Conservation (phyloP, 1,140 invertebrate genomes). For the Hypsibius dujardini region DNA sequence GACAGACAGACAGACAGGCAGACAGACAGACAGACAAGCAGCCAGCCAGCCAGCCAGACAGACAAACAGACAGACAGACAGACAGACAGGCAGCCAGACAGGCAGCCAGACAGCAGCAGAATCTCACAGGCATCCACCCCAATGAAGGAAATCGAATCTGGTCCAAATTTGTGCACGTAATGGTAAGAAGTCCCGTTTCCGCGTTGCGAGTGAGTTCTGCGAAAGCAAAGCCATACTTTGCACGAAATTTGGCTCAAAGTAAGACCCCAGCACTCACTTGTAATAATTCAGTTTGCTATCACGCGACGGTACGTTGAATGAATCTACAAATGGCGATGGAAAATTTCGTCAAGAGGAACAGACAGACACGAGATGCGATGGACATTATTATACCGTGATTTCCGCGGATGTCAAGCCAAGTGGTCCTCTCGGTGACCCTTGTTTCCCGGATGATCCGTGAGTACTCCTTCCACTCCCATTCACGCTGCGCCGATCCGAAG, state of each 20-base stretch:
- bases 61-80: too few relatives aligned
- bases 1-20: too few relatives aligned
- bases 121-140: slow-evolving; percentile 66
- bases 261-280: slow-evolving; percentile 27
- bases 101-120: not conserved
- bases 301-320: slow-evolving; percentile 58
- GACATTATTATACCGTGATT: slow-evolving; percentile 58
- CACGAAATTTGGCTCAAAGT: not conserved
- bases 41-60: too few relatives aligned
- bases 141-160: slow-evolving; percentile 54
- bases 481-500: slow-evolving; percentile 59
- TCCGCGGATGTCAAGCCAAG: slow-evolving; percentile 76
- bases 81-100: too few relatives aligned
- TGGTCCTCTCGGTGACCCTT: slow-evolving; percentile 47
- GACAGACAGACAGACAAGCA: too few relatives aligned
- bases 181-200: slow-evolving; percentile 62
- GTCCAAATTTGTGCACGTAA: slow-evolving; percentile 41
- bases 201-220: slow-evolving; percentile 47
- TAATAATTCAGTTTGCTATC: slow-evolving; percentile 56
- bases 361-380: slow-evolving; percentile 19
- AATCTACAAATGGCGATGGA: slow-evolving; percentile 47
- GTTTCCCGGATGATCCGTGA: slow-evolving; percentile 48
- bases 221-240: slow-evolving; percentile 14
- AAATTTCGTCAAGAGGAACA: slow-evolving; percentile 17
- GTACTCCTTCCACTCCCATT: slow-evolving; percentile 69